Percentiles rank a stretch among this genome's conserved stretches.
phyloP scores from a whole-genome alignment of 2,888 invertebrate species.

The Aspidiotus rigidus region DNA sequence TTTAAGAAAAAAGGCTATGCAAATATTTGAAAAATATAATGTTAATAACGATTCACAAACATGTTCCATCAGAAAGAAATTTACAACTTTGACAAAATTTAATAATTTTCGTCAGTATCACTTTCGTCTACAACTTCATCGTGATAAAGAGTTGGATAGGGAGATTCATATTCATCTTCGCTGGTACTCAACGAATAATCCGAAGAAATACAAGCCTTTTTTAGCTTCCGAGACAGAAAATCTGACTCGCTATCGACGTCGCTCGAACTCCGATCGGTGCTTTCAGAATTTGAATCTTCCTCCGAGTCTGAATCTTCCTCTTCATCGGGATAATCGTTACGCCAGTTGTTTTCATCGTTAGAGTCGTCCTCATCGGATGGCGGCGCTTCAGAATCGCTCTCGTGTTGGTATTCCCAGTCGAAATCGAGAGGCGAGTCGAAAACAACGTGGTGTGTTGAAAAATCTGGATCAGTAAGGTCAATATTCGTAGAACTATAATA shows the following conservation, averaged over 20 bases:
- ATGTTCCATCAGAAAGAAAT: not conserved
- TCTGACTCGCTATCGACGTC: no score
- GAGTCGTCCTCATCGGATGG: constrained; percentile 23
- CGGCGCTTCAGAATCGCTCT: constrained; percentile 11
- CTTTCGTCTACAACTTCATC: constrained; percentile 20
- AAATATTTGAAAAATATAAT: no score
- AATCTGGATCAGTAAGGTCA: constrained; percentile 3
- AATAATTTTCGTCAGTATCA: constrained; percentile 2
- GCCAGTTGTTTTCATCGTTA: constrained; percentile 28
- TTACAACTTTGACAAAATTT: no score
- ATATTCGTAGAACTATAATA: constrained; percentile 12
- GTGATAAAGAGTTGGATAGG: constrained; percentile 13
- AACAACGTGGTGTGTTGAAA: constrained; percentile 1
- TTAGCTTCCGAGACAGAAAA: not conserved
- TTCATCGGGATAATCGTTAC: constrained; percentile 28
- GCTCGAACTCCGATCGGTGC: no score
- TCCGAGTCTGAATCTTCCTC: not conserved
- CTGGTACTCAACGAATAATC: not conserved
- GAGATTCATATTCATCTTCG: not conserved
- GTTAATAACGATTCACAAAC: no score
- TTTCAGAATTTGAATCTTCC: no score
- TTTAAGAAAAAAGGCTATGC: no score
- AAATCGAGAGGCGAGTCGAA: not conserved
- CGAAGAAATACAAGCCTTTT: not conserved
- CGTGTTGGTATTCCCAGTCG: constrained; percentile 2